Evolutionary conservation across 2,797 vertebrate species (phyloP).

Genomic region (Enteromius fasciolatus): DNA sequence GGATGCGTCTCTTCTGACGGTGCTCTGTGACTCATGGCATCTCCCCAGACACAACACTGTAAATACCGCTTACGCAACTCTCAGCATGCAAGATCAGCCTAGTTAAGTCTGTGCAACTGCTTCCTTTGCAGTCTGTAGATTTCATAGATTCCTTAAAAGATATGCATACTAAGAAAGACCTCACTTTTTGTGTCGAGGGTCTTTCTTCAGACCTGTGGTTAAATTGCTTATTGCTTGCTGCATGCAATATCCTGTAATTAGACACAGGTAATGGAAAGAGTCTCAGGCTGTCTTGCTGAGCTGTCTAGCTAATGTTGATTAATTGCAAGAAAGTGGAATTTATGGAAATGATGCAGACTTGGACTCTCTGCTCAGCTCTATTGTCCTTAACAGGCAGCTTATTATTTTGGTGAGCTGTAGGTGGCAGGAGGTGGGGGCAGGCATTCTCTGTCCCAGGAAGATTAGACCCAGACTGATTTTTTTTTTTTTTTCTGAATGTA

Average conservation of each 20-base stretch:
- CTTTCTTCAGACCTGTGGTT: background rate
- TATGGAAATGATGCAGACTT: constrained; percentile 31
- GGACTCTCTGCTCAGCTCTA: constrained; percentile 2
- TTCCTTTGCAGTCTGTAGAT: background rate
- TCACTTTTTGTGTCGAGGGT: background rate
- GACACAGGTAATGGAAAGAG: constrained; percentile 31
- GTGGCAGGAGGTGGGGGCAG: constrained; percentile 4
- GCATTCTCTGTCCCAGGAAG: constrained; percentile 43
- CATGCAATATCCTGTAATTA: constrained; percentile 21
- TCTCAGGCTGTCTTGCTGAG: background rate
- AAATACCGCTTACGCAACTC: constrained; percentile 31
- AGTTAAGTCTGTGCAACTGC: background rate
- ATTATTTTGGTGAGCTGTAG: background rate
- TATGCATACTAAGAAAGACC: background rate
- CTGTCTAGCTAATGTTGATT: constrained; percentile 13
- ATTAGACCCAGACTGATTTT: constrained; percentile 54
- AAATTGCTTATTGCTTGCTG: constrained; percentile 15
- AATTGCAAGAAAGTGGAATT: constrained; percentile 38
- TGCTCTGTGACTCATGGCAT: constrained; percentile 35
- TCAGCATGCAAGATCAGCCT: background rate
- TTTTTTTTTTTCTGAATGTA: constrained; percentile 55
- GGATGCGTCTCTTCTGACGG: constrained; percentile 8
- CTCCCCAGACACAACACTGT: constrained; percentile 12
- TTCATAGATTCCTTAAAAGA: background rate
- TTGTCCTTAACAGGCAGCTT: background rate